A percentile compares a stretch with the other conserved stretches of the same genome.
These are phyloP conservation scores for Leptodirus hochenwartii DNA, from an alignment of 2,888 invertebrate species.

Conservation along the genomic window DNA sequence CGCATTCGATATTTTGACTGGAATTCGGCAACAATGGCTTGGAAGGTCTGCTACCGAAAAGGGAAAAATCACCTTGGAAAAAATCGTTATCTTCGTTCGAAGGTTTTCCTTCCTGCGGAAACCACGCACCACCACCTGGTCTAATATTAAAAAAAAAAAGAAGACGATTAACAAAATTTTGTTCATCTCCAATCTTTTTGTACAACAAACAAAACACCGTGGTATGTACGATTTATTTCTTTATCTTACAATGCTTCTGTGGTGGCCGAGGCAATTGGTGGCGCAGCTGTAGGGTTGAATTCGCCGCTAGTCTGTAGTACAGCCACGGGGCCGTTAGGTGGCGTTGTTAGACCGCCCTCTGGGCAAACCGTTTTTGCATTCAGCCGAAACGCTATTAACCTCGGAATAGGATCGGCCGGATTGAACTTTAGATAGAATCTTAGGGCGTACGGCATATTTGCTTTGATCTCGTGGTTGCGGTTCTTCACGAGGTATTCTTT, in stretches of 20 bases:
- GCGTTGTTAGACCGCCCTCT: conserved; percentile 17
- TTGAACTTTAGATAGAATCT: conserved; percentile 43
- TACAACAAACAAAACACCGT: background rate
- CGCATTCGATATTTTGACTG: conserved; percentile 16
- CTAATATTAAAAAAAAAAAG: too few relatives aligned
- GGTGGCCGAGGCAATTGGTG: background rate
- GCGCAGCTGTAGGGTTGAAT: background rate
- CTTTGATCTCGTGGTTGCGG: conserved; percentile 34
- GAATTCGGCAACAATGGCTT: conserved; percentile 6
- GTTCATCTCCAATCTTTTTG: too few relatives aligned
- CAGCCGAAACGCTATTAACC: conserved; percentile 28
- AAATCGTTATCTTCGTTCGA: conserved; percentile 19
- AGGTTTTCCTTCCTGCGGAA: conserved; percentile 9
- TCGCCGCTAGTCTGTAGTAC: conserved; percentile 12
- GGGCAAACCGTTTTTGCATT: conserved; percentile 39
- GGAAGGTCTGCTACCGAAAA: conserved; percentile 10
- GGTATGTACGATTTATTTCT: too few relatives aligned
- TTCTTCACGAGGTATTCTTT: conserved; percentile 39
- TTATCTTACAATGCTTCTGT: too few relatives aligned
- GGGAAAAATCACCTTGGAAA: conserved; percentile 20
- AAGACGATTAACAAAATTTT: too few relatives aligned
- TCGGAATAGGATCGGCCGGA: conserved; percentile 19
- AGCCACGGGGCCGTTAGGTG: conserved; percentile 21
- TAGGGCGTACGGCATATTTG: conserved; percentile 34
- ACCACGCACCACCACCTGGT: conserved; percentile 8